Percentiles rank a stretch among this genome's conserved stretches.
Evolutionary conservation across 1,140 invertebrate species (phyloP).

Genomic region (Vanessa atalanta): DNA sequence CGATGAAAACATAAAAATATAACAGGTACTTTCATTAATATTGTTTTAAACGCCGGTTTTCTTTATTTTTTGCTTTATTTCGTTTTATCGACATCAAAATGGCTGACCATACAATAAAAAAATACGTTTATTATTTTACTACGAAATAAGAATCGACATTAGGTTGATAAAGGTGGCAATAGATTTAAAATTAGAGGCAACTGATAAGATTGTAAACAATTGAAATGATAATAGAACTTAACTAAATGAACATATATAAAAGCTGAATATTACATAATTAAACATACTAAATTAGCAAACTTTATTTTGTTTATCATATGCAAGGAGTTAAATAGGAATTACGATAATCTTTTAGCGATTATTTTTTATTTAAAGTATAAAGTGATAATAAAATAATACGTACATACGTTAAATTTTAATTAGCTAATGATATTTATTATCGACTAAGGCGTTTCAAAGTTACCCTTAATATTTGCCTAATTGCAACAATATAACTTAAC

Average conservation of each 20-base stretch:
- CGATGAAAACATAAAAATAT: slow-evolving; percentile 40
- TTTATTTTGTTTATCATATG: too few relatives aligned
- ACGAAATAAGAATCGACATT: slow-evolving; percentile 30
- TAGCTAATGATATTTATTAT: too few relatives aligned
- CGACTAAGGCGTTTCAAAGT: too few relatives aligned
- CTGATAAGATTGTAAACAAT: slow-evolving; percentile 54
- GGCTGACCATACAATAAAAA: slow-evolving; percentile 36
- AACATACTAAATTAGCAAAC: background rate
- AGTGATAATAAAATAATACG: too few relatives aligned
- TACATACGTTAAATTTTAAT: too few relatives aligned
- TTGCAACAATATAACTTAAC: too few relatives aligned
- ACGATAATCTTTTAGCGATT: too few relatives aligned
- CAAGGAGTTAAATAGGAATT: too few relatives aligned
- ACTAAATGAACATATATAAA: background rate
- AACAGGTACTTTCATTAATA: slow-evolving; percentile 51
- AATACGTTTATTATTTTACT: slow-evolving; percentile 19
- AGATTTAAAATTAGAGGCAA: slow-evolving; percentile 47
- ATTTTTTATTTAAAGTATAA: too few relatives aligned
- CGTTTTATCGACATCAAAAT: slow-evolving; percentile 45
- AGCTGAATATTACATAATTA: background rate
- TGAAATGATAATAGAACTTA: slow-evolving; percentile 20
- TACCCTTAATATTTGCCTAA: too few relatives aligned
- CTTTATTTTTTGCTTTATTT: slow-evolving; percentile 4
- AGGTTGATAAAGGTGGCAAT: slow-evolving; percentile 51
- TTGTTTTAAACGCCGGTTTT: slow-evolving; percentile 16